These are phyloP conservation scores for Rhyacophila evoluta DNA, from an alignment of 2,888 invertebrate species.

Conservation along the genomic window DNA sequence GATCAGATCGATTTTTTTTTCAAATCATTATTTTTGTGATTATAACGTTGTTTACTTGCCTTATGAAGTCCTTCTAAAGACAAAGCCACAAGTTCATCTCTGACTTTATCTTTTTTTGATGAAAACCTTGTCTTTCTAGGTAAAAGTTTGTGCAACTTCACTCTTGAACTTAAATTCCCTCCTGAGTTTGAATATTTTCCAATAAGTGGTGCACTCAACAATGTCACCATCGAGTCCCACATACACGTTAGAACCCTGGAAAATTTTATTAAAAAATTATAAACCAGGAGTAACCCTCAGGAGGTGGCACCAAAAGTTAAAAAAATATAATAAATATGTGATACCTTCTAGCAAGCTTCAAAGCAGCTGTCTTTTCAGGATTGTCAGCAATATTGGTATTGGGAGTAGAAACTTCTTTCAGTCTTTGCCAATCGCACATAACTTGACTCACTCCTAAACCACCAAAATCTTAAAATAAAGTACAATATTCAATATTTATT, in stretches of 20 bases:
- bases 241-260: constrained; percentile 84
- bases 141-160: constrained; percentile 68
- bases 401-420: constrained; percentile 80
- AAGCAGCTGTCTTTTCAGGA: constrained; percentile 82
- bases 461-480: constrained; percentile 78
- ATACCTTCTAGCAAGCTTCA: constrained; percentile 78
- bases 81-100: constrained; percentile 84
- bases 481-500: no score
- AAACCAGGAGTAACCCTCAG: neutral
- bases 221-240: constrained; percentile 92
- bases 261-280: neutral
- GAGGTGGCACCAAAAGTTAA: neutral
- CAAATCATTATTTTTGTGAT: no score
- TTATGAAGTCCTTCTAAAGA: constrained; percentile 92
- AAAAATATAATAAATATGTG: neutral
- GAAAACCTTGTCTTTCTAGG: constrained; percentile 66
- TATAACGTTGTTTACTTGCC: constrained; percentile 61
- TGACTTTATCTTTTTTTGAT: constrained; percentile 72
- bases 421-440: constrained; percentile 86
- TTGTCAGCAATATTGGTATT: constrained; percentile 76
- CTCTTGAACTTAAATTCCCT: constrained; percentile 58
- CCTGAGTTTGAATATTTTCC: constrained; percentile 59
- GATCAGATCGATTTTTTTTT: no score
- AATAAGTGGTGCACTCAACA: constrained; percentile 83
- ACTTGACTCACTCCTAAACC: constrained; percentile 87